Evolutionary conservation across 2,888 invertebrate species (phyloP).

Genomic region (Odontocolon sp.): DNA sequence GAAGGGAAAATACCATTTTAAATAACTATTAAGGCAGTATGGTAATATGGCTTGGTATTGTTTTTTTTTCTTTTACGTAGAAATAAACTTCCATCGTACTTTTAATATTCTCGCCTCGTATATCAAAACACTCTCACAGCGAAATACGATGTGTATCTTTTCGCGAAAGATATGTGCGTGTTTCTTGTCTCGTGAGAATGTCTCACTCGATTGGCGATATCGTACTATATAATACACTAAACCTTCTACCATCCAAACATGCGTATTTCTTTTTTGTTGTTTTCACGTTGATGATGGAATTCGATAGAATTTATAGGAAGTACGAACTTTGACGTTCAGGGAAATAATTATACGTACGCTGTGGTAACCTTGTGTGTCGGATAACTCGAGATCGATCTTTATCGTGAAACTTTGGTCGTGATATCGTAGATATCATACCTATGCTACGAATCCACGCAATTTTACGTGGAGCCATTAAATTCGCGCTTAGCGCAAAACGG

Average conservation of each 20-base stretch:
- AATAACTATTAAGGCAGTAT: slow-evolving; percentile 79
- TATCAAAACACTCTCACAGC: slow-evolving; percentile 15
- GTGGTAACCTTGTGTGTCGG: slow-evolving; percentile 36
- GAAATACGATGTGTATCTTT: slow-evolving; percentile 11
- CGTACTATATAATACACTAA: slow-evolving; percentile 23
- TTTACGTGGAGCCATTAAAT: not conserved
- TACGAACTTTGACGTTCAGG: not conserved
- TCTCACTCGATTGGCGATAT: slow-evolving; percentile 1
- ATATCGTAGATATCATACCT: slow-evolving; percentile 36
- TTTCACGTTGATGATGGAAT: not conserved
- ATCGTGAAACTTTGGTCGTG: slow-evolving; percentile 56
- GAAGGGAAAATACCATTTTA: slow-evolving; percentile 63
- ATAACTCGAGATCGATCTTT: slow-evolving; percentile 56
- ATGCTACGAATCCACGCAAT: not conserved
- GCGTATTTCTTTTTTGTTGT: not conserved
- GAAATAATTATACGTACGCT: slow-evolving; percentile 15
- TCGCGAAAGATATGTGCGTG: slow-evolving; percentile 56
- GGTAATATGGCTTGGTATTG: slow-evolving; percentile 77
- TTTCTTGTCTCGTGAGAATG: not conserved
- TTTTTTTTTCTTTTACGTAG: slow-evolving; percentile 51
- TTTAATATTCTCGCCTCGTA: slow-evolving; percentile 21
- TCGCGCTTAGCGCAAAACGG: not conserved
- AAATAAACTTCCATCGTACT: slow-evolving; percentile 56
- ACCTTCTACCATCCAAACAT: slow-evolving; percentile 3
- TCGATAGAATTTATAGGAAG: not conserved